Evolutionary conservation across 2,113 vertebrate species (phyloP), one percentile per base, ranked within the genome.

Genomic region (Origma solitaria): DNA sequence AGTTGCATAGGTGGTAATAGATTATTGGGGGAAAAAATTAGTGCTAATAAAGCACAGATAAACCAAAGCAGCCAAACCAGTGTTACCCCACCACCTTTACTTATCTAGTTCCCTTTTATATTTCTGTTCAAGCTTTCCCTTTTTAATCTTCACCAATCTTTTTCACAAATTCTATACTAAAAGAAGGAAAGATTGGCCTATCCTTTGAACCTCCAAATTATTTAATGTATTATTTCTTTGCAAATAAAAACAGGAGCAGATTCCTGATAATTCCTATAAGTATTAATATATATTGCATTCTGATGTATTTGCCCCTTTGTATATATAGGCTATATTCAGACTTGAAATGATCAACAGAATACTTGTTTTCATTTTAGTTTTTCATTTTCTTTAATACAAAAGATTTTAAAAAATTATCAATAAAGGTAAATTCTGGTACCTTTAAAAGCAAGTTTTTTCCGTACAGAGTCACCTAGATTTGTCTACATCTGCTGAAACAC

Each of bases 341-440:
- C 33, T 47, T 75, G 4, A 79, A 54, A 65, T 37, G 10, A 66
- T 57, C 16, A 88, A 14, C 9, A 7, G 4, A 38, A 40, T 42
- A 27, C 5, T 79, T 78, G 23, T 5, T 82, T 91, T 82, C 7
- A 40, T 30, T 72, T 91, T 38, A 56, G 4, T 62, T 70, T 90
- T 31, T 57, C 1, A 15, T 64, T 54, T 75, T 89, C 8, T 57
- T 79, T 42, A 33, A 40, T 5, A 19, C 44, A 45, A 68, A 31
- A 1, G 1, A 35, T 50, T 49, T 58, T 4, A 3, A 1, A 40
- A 33, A 9, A 23, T 1, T 1, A n/a, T 15, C 30, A 65, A n/a
- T 65, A n/a, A 60, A 54, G 8, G 6, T 31, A 16, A 82, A 44
- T 24, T 42, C 4, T 51, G 8, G 7, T 35, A 35, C 28, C 11